These are phyloP conservation scores for Lepeophtheirus nordmannii DNA, from an alignment of 2,888 invertebrate species.

Conservation along the genomic window DNA sequence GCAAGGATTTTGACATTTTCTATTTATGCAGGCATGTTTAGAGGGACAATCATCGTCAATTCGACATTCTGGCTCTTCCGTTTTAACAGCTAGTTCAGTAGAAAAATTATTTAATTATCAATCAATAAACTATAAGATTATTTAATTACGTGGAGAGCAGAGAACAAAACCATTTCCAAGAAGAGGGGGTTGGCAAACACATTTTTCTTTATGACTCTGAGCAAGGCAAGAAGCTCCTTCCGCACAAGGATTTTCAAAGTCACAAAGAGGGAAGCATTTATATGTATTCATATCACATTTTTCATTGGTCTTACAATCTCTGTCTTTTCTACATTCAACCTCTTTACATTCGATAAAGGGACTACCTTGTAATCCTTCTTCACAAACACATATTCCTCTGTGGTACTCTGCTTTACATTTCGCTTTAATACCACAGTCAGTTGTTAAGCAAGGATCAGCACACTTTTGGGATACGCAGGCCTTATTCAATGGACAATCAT, in stretches of 20 bases:
- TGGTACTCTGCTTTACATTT: conserved; percentile 61
- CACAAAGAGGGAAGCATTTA: conserved; percentile 35
- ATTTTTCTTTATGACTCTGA: not conserved
- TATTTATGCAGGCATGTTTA: conserved; percentile 30
- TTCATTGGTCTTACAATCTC: conserved; percentile 67
- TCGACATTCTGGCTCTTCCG: conserved; percentile 33
- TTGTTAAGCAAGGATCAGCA: conserved; percentile 27
- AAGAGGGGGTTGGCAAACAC: conserved; percentile 5
- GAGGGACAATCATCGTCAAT: conserved; percentile 29
- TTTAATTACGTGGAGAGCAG: conserved; percentile 9
- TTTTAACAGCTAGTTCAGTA: not conserved
- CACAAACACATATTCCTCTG: conserved; percentile 50
- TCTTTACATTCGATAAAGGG: conserved; percentile 43
- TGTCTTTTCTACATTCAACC: conserved; percentile 52
- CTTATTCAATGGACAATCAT: conserved; percentile 31
- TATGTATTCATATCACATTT: conserved; percentile 48
- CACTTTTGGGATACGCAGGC: conserved; percentile 31
- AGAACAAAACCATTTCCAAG: conserved; percentile 10
- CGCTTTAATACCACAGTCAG: conserved; percentile 53
- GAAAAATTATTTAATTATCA: not conserved
- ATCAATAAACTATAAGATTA: not conserved
- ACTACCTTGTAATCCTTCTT: conserved; percentile 59
- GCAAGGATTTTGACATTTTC: conserved; percentile 60
- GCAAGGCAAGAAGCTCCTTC: conserved; percentile 12
- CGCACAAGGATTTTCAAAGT: not conserved